Base-by-base conservation (phyloP, 2,797 vertebrate species). In the Propithecus perrieri region DNA sequence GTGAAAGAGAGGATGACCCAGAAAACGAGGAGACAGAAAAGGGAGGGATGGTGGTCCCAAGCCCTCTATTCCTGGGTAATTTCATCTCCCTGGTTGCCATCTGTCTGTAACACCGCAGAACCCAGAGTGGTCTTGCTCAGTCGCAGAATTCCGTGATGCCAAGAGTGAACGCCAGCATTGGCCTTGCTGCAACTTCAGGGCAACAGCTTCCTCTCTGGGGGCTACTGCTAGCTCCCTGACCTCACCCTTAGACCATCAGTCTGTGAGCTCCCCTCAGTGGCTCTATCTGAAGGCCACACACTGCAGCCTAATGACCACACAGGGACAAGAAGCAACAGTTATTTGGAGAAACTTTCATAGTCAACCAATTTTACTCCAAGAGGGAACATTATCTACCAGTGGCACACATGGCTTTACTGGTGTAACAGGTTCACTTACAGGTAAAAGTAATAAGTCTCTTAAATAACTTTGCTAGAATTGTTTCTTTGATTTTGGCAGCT, bases 401-500 rank as follows among this genome's bases (percentile, higher is more conserved):
- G 30, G 79, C n/a, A 59, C 12, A 4, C 2, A 5, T 0, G 28
- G n/a, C 67, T 92, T 57, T 50, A 89, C 0, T 55, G 28, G 26
- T 46, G 4, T 61, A 46, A 69, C 13, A 67, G 28, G 33, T 38
- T 63, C 33, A 26, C 35, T 30, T 76, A 4, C 0, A 71, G 26
- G 22, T 80, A 46, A 81, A 83, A 85, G 50, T 35, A 57, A n/a
- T 15, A 15, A 71, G 20, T 38, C 3, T 65, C 46, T 57, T 3
- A 7, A 24, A 71, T 17, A 12, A 11, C 5, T 78, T 7, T 7
- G 15, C 53, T 57, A 65, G 63, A 28, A 59, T 46, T 38, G n/a
- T 53, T 80, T 65, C 91, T 94, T 72, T 86, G 53, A 63, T 43
- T 71, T 95, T 28, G 89, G 46, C n/a, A 71, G 85, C 2, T 6